Conservation (phyloP, 2,888 invertebrate genomes). For the Phragmatobia fuliginosa region DNA sequence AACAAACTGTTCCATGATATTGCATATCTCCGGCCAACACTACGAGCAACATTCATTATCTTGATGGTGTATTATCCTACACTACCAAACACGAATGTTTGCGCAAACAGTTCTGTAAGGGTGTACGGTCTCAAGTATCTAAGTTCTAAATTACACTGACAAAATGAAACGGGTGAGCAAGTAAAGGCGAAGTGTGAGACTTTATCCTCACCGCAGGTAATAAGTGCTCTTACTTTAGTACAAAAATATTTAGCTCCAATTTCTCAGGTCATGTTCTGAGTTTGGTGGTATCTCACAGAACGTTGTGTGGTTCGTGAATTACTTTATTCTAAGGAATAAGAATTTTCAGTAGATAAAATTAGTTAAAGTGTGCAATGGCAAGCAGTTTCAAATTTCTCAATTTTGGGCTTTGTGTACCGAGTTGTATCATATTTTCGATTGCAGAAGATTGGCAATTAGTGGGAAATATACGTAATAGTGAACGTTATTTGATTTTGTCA, state of each 20-base stretch:
- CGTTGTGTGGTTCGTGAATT: slow-evolving; percentile 5
- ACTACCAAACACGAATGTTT: neutral
- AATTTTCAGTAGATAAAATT: neutral
- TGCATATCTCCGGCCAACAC: slow-evolving; percentile 1
- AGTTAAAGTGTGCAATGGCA: neutral
- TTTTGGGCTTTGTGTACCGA: neutral
- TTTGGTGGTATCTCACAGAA: slow-evolving; percentile 2
- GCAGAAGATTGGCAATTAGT: neutral
- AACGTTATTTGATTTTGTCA: too few relatives aligned
- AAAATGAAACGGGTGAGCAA: slow-evolving; percentile 14
- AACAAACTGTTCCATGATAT: neutral
- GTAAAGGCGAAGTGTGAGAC: slow-evolving; percentile 7
- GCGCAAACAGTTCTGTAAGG: neutral
- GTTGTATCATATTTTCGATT: neutral
- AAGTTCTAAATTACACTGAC: slow-evolving; percentile 10
- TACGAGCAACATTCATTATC: neutral
- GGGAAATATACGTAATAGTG: too few relatives aligned
- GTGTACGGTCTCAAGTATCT: slow-evolving; percentile 6
- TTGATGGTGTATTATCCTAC: neutral
- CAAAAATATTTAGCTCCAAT: slow-evolving; percentile 14
- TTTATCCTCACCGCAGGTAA: slow-evolving; percentile 16
- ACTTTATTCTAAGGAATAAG: neutral
- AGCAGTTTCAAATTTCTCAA: neutral
- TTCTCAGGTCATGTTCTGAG: slow-evolving; percentile 9
- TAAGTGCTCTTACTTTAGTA: slow-evolving; percentile 14